Percentiles rank a stretch among this genome's conserved stretches.
Evolutionary conservation across 2,888 invertebrate species (phyloP).

Genomic region (Osmoderma eremita): DNA sequence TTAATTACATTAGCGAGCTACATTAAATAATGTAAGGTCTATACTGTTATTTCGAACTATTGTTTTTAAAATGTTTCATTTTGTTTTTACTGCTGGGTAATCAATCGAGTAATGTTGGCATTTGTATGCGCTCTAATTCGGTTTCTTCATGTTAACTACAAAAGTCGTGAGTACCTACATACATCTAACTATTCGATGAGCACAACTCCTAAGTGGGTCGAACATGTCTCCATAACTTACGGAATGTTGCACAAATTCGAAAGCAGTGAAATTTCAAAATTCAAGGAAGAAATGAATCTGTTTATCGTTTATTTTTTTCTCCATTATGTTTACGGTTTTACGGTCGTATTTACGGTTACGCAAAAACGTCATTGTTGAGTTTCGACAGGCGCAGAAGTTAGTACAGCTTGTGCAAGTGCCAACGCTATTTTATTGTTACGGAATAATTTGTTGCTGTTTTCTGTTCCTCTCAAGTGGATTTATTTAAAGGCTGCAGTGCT

Average conservation of each 20-base stretch:
- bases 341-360: not conserved
- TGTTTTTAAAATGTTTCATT: too few relatives aligned
- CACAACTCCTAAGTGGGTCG: not conserved
- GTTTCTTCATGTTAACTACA: slow-evolving; percentile 5
- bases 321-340: not conserved
- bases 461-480: slow-evolving; percentile 1
- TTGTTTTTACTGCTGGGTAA: too few relatives aligned
- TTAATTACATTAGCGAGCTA: too few relatives aligned
- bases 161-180: not conserved
- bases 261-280: slow-evolving; percentile 7
- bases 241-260: slow-evolving; percentile 7
- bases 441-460: slow-evolving; percentile 16
- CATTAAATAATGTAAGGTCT: too few relatives aligned
- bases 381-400: not conserved
- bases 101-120: too few relatives aligned
- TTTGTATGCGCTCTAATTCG: too few relatives aligned
- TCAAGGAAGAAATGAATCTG: slow-evolving; percentile 10
- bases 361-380: slow-evolving; percentile 16
- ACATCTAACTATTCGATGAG: not conserved
- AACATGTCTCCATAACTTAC: not conserved
- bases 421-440: slow-evolving; percentile 9
- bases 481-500: not conserved
- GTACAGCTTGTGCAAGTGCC: slow-evolving; percentile 2
- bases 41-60: too few relatives aligned
- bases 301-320: slow-evolving; percentile 14